A percentile compares a stretch with the other conserved stretches of the same genome.
Conservation (phyloP, 2,888 invertebrate species). For the Lepidocyrtoides sp. region DNA sequence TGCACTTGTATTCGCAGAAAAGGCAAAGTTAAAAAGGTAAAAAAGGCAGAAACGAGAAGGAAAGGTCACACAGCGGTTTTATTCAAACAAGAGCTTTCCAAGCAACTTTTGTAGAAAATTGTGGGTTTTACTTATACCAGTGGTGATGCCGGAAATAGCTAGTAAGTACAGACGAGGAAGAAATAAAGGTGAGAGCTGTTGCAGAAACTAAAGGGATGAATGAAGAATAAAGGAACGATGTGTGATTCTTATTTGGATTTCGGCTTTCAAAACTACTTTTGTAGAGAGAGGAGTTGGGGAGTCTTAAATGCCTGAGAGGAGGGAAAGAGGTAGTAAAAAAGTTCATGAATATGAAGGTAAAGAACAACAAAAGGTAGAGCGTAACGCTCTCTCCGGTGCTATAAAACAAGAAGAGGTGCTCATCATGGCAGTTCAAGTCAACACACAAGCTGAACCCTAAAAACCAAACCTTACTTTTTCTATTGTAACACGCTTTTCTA, state of each 20-base stretch:
- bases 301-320: slow-evolving; percentile 38
- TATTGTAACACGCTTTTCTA: neutral
- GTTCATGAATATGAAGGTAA: slow-evolving; percentile 47
- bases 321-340: slow-evolving; percentile 25
- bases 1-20: neutral
- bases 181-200: slow-evolving; percentile 8
- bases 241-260: slow-evolving; percentile 67
- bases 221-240: neutral
- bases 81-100: neutral
- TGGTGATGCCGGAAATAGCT: neutral
- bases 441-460: slow-evolving; percentile 1
- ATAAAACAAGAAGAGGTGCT: slow-evolving; percentile 31
- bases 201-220: neutral
- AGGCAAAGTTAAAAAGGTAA: slow-evolving; percentile 33
- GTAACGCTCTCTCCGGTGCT: slow-evolving; percentile 1
- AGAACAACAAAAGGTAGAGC: slow-evolving; percentile 40
- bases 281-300: slow-evolving; percentile 7
- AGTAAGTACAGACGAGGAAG: neutral
- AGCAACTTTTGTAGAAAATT: slow-evolving; percentile 1
- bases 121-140: slow-evolving; percentile 7
- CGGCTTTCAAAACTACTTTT: slow-evolving; percentile 44
- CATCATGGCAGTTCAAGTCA: slow-evolving; percentile 35
- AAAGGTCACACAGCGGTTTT: slow-evolving; percentile 39
- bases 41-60: neutral
- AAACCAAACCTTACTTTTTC: slow-evolving; percentile 14